Evolutionary conservation across 2,797 vertebrate species (phyloP).

Genomic region (Aeoliscus strigatus): DNA sequence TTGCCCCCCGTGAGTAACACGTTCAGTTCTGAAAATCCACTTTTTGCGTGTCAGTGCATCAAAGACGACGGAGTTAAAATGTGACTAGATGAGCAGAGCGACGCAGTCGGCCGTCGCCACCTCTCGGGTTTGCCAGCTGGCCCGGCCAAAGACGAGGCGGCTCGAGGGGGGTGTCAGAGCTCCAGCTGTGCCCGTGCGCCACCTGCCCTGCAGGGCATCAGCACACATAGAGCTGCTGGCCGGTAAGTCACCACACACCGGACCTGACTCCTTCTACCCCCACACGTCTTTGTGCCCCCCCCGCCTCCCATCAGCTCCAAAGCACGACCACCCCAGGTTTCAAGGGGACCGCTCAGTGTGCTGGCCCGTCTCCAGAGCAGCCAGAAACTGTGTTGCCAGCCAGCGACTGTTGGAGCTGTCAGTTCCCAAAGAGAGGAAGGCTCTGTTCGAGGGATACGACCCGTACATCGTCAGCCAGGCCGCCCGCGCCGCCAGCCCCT

Average conservation of each 20-base stretch:
- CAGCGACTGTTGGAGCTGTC: slow-evolving; percentile 61
- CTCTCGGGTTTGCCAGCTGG: slow-evolving; percentile 56
- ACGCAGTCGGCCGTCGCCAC: slow-evolving; percentile 42
- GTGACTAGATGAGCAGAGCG: slow-evolving; percentile 48
- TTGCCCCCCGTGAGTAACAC: slow-evolving; percentile 53
- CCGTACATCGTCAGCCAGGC: slow-evolving; percentile 56
- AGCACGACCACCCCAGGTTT: slow-evolving; percentile 56
- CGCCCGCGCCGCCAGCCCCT: slow-evolving; percentile 48
- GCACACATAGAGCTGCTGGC: slow-evolving; percentile 64
- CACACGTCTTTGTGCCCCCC: background rate
- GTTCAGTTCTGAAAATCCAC: no score
- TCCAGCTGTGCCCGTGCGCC: slow-evolving; percentile 3
- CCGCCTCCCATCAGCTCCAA: slow-evolving; percentile 57
- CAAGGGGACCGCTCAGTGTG: slow-evolving; percentile 37
- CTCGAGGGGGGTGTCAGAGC: slow-evolving; percentile 1
- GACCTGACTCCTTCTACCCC: background rate
- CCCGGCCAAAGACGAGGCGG: slow-evolving; percentile 47
- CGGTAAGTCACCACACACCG: slow-evolving; percentile 41
- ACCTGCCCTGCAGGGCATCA: slow-evolving; percentile 34
- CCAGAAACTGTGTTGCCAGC: slow-evolving; percentile 37
- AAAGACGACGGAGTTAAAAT: slow-evolving; percentile 3
- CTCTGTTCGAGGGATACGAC: slow-evolving; percentile 57
- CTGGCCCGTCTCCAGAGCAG: slow-evolving; percentile 49
- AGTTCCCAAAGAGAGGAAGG: slow-evolving; percentile 54
- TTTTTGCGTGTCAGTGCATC: background rate